Conservation (phyloP, 2,113 vertebrate genomes). For the Microtus ochrogaster region DNA sequence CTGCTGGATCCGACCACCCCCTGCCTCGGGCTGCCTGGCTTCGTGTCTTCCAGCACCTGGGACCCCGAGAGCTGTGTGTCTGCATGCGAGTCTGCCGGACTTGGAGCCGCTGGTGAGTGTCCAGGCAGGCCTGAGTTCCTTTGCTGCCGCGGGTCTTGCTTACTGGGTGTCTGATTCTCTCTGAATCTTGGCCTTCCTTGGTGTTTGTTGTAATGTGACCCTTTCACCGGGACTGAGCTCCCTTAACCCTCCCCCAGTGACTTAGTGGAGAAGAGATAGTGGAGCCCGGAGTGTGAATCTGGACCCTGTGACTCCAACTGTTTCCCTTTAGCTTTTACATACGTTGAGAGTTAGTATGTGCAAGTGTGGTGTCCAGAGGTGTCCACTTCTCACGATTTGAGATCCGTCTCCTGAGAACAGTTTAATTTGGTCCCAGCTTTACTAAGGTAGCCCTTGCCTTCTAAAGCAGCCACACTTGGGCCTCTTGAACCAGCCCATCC, state of each 20-base stretch:
- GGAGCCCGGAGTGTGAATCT: not conserved
- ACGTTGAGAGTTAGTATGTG: not conserved
- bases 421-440: not conserved
- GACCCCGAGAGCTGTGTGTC: conserved; percentile 92
- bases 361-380: not conserved
- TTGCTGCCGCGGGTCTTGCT: not conserved
- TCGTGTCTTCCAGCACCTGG: conserved; percentile 92
- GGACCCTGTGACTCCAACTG: not conserved
- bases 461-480: not conserved
- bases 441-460: not conserved
- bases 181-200: not conserved
- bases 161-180: not conserved
- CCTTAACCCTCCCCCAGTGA: not conserved
- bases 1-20: conserved; percentile 91
- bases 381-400: not conserved
- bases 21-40: conserved; percentile 93
- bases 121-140: not conserved
- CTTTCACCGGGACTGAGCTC: not conserved
- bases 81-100: conserved; percentile 96
- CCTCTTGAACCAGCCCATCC: not conserved
- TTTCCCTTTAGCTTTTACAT: not conserved
- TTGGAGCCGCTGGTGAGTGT: conserved; percentile 94
- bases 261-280: not conserved
- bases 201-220: not conserved
- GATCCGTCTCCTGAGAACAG: not conserved